Conservation (phyloP, 2,797 vertebrate genomes). For the Chaenodraco wilsoni region DNA sequence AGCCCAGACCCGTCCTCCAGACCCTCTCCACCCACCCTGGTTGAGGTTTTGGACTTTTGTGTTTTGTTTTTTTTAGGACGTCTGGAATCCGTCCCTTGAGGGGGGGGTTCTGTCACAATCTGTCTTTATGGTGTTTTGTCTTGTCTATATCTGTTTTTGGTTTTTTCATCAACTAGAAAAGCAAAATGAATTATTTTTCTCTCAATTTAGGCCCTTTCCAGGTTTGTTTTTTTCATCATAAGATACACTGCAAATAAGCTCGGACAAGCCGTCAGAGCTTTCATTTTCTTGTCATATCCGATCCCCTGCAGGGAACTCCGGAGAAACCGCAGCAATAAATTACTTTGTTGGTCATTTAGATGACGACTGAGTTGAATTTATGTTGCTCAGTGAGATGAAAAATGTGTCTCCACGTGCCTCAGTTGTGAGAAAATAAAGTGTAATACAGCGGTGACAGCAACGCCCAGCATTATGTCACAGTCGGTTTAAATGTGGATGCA, state of each 20-base stretch:
- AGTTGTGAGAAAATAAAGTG: conserved; percentile 49
- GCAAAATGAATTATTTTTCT: conserved; percentile 73
- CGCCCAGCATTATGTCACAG: conserved; percentile 26
- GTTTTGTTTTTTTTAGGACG: too few species aligned
- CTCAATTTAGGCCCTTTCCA: conserved; percentile 63
- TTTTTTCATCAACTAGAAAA: conserved; percentile 70
- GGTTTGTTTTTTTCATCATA: conserved; percentile 55
- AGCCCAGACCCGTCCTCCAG: too few species aligned
- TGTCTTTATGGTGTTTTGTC: too few species aligned
- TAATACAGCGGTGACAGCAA: conserved; percentile 31
- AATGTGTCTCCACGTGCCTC: conserved; percentile 41
- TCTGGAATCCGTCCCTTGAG: too few species aligned
- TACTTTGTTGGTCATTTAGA: conserved; percentile 70
- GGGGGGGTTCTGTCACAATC: too few species aligned
- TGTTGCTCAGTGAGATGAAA: conserved; percentile 55
- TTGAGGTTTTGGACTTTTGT: too few species aligned
- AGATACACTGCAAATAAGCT: conserved; percentile 67
- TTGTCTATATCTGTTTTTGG: too few species aligned
- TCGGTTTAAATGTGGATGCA: conserved; percentile 29
- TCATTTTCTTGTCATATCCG: conserved; percentile 78
- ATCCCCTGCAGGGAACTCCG: conserved; percentile 71
- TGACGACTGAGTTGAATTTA: conserved; percentile 43
- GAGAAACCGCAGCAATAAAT: conserved; percentile 70
- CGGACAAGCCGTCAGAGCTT: conserved; percentile 71
- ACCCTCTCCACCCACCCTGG: too few species aligned